Evolutionary conservation across 1,140 invertebrate species (phyloP), one percentile per base, ranked within the genome.

Genomic region (Pseudomyrmex sp.): DNA sequence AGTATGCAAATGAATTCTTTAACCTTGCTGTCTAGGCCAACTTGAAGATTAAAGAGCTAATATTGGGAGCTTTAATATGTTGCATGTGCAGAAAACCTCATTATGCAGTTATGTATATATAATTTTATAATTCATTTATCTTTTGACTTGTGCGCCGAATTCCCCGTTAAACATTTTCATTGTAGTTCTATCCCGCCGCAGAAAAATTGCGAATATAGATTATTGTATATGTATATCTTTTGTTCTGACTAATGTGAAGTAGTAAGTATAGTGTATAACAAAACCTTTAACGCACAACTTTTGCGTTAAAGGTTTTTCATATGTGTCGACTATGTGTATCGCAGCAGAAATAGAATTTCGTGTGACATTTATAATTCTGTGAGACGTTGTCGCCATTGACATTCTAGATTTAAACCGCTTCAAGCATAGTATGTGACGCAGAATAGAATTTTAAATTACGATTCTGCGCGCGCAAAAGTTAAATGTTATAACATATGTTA

Each of bases 291-390:
- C 56, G 13, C 23, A 8, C 2, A 20, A 20, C 23, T 35, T 44
- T 59, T 66, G 44, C 20, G 10, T 48, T 26, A 26, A 26, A 26
- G 3, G 3, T 4, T 26, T 3, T 26, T 58, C 50, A 50, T 15
- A 48, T 54, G 69, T 59, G 10, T 59, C 2, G 72, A 61, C 44
- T 79, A 80, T 50, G 23, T 5, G 76, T 52, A 35, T 48, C n/a
- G 12, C 35, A 35, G n/a, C n/a, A 68, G n/a, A 72, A 80, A 59
- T 70, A 80, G 76, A 80, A 80, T 72, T 72, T 80, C 59, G 59
- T 72, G n/a, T 58, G 66, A 72, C 23, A 50, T 70, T 79, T 79
- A 50, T 70, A 80, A 80, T 46, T 80, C 35, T 26, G 66, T 46
- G 46, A 26, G 23, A 12, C 23, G 20, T 9, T 70, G 44, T n/a